A percentile compares a stretch with the other conserved stretches of the same genome.
Evolutionary conservation across 2,888 invertebrate genomes (phyloP).

Genomic region (Lycia hirtaria): DNA sequence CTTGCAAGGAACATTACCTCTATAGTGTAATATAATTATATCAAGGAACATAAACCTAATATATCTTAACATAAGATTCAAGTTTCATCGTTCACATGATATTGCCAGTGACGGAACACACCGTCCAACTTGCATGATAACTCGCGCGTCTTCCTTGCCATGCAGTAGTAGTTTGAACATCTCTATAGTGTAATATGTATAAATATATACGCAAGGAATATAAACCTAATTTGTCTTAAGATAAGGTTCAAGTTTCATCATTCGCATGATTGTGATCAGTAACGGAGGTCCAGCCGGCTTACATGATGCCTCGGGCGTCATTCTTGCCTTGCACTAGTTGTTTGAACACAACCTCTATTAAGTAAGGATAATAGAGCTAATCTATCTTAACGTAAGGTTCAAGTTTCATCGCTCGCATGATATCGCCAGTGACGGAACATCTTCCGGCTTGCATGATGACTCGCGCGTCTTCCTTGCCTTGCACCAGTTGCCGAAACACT

Average conservation of each 20-base stretch:
- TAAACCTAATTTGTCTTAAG: too few species aligned
- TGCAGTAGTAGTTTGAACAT: too few species aligned
- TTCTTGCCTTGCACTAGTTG: constrained; percentile 73
- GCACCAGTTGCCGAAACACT: constrained; percentile 74
- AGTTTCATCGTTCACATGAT: constrained; percentile 83
- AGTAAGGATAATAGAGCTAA: background rate
- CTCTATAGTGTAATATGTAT: too few species aligned
- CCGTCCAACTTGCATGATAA: constrained; percentile 77
- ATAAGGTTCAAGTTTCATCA: too few species aligned
- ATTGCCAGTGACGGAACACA: constrained; percentile 82
- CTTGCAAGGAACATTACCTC: constrained; percentile 75
- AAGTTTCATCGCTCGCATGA: constrained; percentile 82
- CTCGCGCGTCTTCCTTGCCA: constrained; percentile 70
- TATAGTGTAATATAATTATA: too few species aligned
- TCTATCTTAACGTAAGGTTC: constrained; percentile 61
- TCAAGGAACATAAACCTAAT: background rate
- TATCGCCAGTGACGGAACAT: constrained; percentile 81
- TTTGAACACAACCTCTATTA: constrained; percentile 68
- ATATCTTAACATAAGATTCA: constrained; percentile 61
- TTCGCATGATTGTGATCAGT: too few species aligned
- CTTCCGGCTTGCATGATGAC: constrained; percentile 78
- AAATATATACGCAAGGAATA: too few species aligned
- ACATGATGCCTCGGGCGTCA: too few species aligned
- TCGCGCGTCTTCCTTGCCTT: constrained; percentile 70
- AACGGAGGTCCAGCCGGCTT: too few species aligned